phyloP scores from a whole-genome alignment of 2,113 vertebrate species.

The Stigmatopora argus region DNA sequence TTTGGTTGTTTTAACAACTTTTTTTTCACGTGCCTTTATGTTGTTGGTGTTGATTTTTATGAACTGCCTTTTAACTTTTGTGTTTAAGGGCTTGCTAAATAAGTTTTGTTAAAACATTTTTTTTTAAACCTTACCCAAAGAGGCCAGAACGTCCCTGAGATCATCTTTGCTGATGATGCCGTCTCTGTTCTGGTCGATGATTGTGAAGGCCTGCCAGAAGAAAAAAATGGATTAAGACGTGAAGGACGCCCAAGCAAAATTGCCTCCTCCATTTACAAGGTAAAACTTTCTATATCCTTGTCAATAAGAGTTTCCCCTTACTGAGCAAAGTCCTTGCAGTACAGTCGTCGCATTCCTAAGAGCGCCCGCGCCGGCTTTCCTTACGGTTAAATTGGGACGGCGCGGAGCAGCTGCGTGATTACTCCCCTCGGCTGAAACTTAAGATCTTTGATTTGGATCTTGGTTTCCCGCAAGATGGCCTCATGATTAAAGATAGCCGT shows the following conservation, averaged over 20 bases:
- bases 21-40: not conserved
- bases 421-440: slow-evolving; percentile 49
- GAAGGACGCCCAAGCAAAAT: not conserved
- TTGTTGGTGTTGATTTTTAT: not conserved
- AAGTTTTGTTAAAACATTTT: not conserved
- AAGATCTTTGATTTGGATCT: slow-evolving; percentile 48
- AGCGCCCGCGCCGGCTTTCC: not conserved
- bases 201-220: slow-evolving; percentile 80
- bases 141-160: slow-evolving; percentile 82
- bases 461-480: slow-evolving; percentile 5
- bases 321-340: not conserved
- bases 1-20: too few species aligned
- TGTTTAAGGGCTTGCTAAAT: not conserved
- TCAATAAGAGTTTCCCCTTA: not conserved
- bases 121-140: slow-evolving; percentile 73
- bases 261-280: not conserved
- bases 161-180: slow-evolving; percentile 92
- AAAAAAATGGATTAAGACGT: not conserved
- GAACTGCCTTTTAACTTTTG: not conserved
- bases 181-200: slow-evolving; percentile 89
- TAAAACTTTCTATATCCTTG: not conserved
- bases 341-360: slow-evolving; percentile 6
- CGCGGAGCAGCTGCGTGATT: slow-evolving; percentile 49
- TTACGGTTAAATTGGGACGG: slow-evolving; percentile 27
- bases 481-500: not conserved